phyloP scores from a whole-genome alignment of 2,113 vertebrate species.

The Chloroceryle aenea region DNA sequence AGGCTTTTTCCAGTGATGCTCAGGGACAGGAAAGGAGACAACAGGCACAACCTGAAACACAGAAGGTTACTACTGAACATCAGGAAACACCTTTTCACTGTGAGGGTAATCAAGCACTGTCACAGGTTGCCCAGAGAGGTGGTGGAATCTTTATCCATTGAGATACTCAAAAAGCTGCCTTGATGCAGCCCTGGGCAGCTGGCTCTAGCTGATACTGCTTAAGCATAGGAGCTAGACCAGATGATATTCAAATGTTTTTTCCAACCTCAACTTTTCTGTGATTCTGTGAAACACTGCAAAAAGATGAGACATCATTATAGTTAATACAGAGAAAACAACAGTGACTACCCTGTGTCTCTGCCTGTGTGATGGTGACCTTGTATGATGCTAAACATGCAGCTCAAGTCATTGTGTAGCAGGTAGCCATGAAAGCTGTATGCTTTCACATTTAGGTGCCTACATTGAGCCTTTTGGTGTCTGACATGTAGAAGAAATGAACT shows the following conservation, averaged over 20 bases:
- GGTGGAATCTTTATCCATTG: background rate
- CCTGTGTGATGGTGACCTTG: background rate
- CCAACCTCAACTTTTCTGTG: background rate
- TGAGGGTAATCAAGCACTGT: background rate
- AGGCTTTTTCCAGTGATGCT: background rate
- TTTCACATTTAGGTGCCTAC: background rate
- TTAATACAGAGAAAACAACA: background rate
- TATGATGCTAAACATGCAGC: background rate
- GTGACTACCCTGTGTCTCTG: background rate
- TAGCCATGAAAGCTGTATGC: background rate
- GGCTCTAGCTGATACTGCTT: background rate
- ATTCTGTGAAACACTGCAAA: background rate
- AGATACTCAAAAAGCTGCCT: fast-evolving
- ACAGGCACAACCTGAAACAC: background rate
- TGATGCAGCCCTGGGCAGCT: background rate
- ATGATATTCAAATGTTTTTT: background rate
- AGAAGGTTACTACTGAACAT: background rate
- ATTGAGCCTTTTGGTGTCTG: background rate
- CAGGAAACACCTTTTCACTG: background rate
- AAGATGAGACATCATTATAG: background rate
- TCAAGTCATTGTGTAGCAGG: background rate
- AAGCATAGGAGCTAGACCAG: fast-evolving
- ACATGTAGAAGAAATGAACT: background rate
- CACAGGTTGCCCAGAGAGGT: background rate
- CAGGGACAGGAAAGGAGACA: background rate